Percentiles rank a stretch among this genome's conserved stretches.
Conservation (phyloP, 1,140 invertebrate species). For the Helicoverpa armigera region DNA sequence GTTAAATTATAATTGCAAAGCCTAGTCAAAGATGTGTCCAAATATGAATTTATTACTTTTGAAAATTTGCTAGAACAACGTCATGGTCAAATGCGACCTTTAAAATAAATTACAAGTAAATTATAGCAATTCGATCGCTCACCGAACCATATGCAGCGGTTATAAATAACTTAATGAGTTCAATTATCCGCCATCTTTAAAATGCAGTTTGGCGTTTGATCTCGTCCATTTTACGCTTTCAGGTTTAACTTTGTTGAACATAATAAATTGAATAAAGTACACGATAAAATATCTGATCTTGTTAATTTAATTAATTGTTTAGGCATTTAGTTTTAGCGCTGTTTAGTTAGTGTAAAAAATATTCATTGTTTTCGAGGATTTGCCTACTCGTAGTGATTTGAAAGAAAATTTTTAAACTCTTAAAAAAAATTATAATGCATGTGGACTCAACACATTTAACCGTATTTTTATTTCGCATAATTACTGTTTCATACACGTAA, state of each 20-base stretch:
- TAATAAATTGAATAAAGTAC: background rate
- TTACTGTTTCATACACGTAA: slow-evolving; percentile 1
- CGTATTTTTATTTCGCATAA: background rate
- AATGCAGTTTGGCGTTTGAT: slow-evolving; percentile 62
- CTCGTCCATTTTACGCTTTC: slow-evolving; percentile 21
- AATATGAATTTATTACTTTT: slow-evolving; percentile 18
- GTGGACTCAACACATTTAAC: too few species aligned
- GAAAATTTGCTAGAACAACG: slow-evolving; percentile 35
- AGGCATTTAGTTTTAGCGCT: too few species aligned
- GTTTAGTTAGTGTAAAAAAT: too few species aligned
- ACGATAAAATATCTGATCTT: background rate
- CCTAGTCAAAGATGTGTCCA: background rate
- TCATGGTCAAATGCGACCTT: slow-evolving; percentile 56
- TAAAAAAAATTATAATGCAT: too few species aligned
- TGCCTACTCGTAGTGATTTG: too few species aligned
- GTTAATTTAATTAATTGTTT: slow-evolving; percentile 8
- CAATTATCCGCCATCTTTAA: slow-evolving; percentile 65
- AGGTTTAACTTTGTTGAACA: slow-evolving; percentile 3
- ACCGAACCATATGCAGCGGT: slow-evolving; percentile 63
- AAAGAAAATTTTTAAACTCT: too few species aligned
- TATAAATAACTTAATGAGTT: slow-evolving; percentile 72
- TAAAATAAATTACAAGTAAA: slow-evolving; percentile 71
- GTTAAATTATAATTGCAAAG: background rate
- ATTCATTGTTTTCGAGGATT: too few species aligned
- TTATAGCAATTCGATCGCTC: slow-evolving; percentile 67